A percentile compares a stretch with the other conserved stretches of the same genome.
Evolutionary conservation across 1,140 invertebrate genomes (phyloP).

Genomic region (Carcinoscorpius rotundicauda): DNA sequence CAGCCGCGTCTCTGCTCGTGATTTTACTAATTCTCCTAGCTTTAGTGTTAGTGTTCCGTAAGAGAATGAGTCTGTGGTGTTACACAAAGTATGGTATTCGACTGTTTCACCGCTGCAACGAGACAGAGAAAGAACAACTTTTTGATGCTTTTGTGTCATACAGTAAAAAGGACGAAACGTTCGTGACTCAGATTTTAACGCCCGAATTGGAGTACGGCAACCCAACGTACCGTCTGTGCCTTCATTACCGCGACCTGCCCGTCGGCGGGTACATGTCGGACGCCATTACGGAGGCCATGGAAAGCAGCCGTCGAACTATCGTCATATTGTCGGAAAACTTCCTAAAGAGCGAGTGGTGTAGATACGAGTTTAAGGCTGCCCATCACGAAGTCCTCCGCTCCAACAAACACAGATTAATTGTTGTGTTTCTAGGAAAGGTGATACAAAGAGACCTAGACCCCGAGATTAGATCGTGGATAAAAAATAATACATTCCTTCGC

Average conservation of each 20-base stretch:
- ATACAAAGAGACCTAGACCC: slow-evolving; percentile 76
- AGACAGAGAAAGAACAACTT: slow-evolving; percentile 67
- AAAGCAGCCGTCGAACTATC: slow-evolving; percentile 74
- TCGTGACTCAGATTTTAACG: slow-evolving; percentile 55
- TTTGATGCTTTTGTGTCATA: slow-evolving; percentile 91
- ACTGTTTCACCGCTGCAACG: slow-evolving; percentile 33
- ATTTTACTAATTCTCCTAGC: slow-evolving; percentile 24
- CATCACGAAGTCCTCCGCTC: slow-evolving; percentile 73
- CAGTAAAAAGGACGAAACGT: slow-evolving; percentile 81
- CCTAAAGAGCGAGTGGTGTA: slow-evolving; percentile 84
- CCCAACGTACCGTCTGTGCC: slow-evolving; percentile 73
- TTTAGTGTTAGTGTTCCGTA: slow-evolving; percentile 46
- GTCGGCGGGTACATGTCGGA: slow-evolving; percentile 62
- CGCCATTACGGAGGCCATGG: slow-evolving; percentile 79
- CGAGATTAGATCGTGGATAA: slow-evolving; percentile 78
- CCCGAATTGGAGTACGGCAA: slow-evolving; percentile 42
- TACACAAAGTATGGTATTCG: slow-evolving; percentile 76
- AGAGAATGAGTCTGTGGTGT: slow-evolving; percentile 78
- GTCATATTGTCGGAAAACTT: slow-evolving; percentile 87
- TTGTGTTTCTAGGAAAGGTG: slow-evolving; percentile 76
- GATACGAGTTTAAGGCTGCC: slow-evolving; percentile 84
- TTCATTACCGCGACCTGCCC: slow-evolving; percentile 80
- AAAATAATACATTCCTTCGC: slow-evolving; percentile 81
- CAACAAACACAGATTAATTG: slow-evolving; percentile 55
- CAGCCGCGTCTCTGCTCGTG: slow-evolving; percentile 13